Conservation (phyloP, 2,797 vertebrate genomes). For the Schizopygopsis pylzovi region DNA sequence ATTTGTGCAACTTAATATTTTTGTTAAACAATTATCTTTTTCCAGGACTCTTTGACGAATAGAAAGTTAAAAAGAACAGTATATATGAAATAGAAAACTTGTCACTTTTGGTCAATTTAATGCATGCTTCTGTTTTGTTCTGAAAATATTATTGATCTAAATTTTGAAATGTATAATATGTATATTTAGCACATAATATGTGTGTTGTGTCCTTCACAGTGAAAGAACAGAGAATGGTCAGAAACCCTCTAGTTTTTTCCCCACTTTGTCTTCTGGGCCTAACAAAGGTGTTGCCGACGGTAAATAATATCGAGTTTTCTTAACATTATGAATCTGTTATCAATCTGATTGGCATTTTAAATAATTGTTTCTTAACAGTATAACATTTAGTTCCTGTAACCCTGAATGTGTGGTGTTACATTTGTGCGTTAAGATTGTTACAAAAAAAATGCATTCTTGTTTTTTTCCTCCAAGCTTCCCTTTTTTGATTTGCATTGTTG, state of each 20-base stretch:
- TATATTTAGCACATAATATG: background rate
- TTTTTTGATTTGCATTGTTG: slow-evolving; percentile 9
- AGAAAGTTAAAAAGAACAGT: background rate
- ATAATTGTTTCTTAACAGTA: background rate
- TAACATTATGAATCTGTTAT: background rate
- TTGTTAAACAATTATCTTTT: background rate
- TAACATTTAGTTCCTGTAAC: background rate
- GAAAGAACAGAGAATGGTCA: background rate
- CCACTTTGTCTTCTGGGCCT: slow-evolving; percentile 43
- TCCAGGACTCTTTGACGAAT: background rate
- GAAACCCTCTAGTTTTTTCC: slow-evolving; percentile 49
- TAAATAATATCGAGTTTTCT: slow-evolving; percentile 44
- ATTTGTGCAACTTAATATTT: background rate
- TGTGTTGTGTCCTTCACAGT: slow-evolving; percentile 46
- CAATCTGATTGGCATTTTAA: background rate
- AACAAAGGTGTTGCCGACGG: slow-evolving; percentile 60
- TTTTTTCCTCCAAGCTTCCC: background rate
- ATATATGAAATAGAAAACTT: background rate
- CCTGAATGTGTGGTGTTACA: background rate
- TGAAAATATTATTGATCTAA: background rate
- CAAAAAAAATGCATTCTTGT: background rate
- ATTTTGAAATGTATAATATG: background rate
- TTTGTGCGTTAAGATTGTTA: background rate
- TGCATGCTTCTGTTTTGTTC: background rate
- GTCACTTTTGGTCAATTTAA: background rate